Conservation (phyloP, 2,888 invertebrate species). For the Dione juno region DNA sequence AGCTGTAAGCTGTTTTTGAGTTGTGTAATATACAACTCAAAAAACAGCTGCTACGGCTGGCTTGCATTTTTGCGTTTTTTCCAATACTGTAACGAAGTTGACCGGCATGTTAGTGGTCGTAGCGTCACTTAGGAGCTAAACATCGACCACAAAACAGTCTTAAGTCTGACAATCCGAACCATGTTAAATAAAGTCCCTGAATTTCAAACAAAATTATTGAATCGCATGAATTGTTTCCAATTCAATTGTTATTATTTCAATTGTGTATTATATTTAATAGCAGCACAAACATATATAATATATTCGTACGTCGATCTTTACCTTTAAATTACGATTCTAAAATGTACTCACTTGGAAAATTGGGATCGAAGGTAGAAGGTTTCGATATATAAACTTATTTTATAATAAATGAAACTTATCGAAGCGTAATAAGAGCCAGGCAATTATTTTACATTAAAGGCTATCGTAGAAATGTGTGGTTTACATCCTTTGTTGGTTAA, state of each 20-base stretch:
- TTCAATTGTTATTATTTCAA: background rate
- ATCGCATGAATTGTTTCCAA: background rate
- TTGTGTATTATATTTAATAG: background rate
- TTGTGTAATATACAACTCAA: too few species aligned
- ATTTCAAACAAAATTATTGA: background rate
- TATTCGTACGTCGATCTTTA: slow-evolving; percentile 2
- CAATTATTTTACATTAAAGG: background rate
- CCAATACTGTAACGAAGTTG: too few species aligned
- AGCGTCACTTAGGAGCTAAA: too few species aligned
- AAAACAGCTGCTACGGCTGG: too few species aligned
- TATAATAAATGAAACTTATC: slow-evolving; percentile 4
- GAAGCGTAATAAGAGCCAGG: background rate
- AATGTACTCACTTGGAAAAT: slow-evolving; percentile 23
- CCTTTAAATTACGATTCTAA: slow-evolving; percentile 11
- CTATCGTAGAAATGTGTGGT: background rate
- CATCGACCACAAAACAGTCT: too few species aligned
- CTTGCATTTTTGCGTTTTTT: too few species aligned
- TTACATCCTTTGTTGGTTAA: background rate
- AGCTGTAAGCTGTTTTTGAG: too few species aligned
- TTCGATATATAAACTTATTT: slow-evolving; percentile 15
- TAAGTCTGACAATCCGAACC: too few species aligned
- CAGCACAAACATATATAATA: background rate
- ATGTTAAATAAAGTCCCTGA: too few species aligned
- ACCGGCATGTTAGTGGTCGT: too few species aligned
- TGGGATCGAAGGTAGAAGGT: background rate